Evolutionary conservation across 2,888 invertebrate species (phyloP), one percentile per base, ranked within the genome.

Genomic region (Hirtodrosophila histrioides): DNA sequence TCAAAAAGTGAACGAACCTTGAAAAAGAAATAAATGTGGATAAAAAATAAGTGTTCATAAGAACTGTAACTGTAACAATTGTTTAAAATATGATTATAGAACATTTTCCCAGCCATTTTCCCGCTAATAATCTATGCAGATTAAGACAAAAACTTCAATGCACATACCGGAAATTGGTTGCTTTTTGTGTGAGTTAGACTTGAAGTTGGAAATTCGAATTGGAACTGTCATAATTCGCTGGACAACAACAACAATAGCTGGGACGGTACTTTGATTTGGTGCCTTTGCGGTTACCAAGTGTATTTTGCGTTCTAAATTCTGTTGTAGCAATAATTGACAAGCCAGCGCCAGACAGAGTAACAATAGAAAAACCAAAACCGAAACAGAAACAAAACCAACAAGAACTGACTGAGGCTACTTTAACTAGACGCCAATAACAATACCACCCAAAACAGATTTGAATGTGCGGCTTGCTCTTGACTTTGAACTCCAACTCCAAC

Each of bases 321-420:
- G 54, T 69, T 70, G 67, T 40, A 56, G 24, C 79, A 84, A 86
- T 89, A 88, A 88, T 88, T 88, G 87, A 89, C 89, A 88, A 84
- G 73, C 55, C 77, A 81, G 78, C 79, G 75, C 71, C 75, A 70
- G 62, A 62, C 17, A 2, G 17, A 17, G 46, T 55, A 69, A 65
- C 70, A 70, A 72, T 58, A 64, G 63, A 67, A 55, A 50, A 37
- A 36, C 44, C 49, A 35, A 24, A 58, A 46, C 8, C 58, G 37
- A 37, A 50, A 53, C 39, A 61, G 8, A 10, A 53, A 49, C n/a
- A 43, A 55, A 46, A 71, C 53, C 49, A 63, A 11, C 12, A 57
- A 41, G 29, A 43, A 39, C 27, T 27, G 31, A 56, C 41, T 44
- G 27, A 54, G 46, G 37, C 60, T 43, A 56, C 69, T 65, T 68